Base-by-base conservation (phyloP, 2,113 vertebrate genomes). In the Pica pica region DNA sequence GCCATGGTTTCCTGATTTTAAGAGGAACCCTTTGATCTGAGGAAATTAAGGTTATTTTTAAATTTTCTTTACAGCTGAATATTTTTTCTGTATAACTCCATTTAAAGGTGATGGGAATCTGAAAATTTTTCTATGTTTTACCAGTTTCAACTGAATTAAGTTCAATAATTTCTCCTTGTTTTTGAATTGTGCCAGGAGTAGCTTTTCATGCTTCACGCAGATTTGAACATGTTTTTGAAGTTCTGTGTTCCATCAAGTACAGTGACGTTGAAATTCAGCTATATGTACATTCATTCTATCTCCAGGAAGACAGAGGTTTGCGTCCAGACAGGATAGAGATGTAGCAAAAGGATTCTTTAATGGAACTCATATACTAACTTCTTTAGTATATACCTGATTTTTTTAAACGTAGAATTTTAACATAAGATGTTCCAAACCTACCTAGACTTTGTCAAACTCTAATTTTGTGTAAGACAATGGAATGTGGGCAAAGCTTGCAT, bases 21-120 rank as follows among this genome's bases (percentile, higher is more conserved):
- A 52, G 5, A 0, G 0, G 35, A 94, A 61, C 4, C 1, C 21
- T 78, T 78, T 28, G 21, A 49, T 52, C 41, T 60, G 35, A 56
- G 26, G 42, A 63, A 61, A 61, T 63, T 10, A 44, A 35, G 9
- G 3, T 49, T 21, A 18, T 68, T 68, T 87, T 42, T 4, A 9
- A 37, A 31, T 86, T 56, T 94, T 71, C 39, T 50, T 13, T 84
- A n/a, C 8, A 50, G 35, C 10, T 56, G 28, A 65, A 26, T 63
- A 39, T 64, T 95, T 89, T 90, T 8, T 46, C 33, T 7, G 5
- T 23, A 27, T 60, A 81, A 33, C 3, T 56, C 13, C 9, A 33
- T 31, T 65, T 89, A 83, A 92, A 90, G 8, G 4, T 83, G 16
- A 28, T 49, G 18, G 11, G 42, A 46, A 46, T 39, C 10, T 79